These are phyloP conservation scores for Labrus mixtus DNA, from an alignment of 2,113 vertebrate genomes.

Conservation along the genomic window DNA sequence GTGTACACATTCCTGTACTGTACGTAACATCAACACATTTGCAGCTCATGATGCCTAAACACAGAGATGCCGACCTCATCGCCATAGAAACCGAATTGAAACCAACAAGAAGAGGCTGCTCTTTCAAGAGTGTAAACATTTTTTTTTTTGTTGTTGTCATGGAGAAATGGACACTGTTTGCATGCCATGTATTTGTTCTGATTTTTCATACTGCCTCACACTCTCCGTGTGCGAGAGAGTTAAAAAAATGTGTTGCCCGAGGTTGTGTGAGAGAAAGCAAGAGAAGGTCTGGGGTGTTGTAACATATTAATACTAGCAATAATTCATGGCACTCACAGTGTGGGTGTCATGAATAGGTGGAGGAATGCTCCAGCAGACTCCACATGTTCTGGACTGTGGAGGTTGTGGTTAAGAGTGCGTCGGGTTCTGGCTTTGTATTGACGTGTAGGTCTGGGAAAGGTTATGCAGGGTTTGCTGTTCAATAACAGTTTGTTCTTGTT, in stretches of 20 bases:
- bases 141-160: constrained; percentile 76
- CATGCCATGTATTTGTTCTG: constrained; percentile 36
- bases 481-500: constrained; percentile 50
- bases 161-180: constrained; percentile 65
- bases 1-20: constrained; percentile 74
- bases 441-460: constrained; percentile 36
- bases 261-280: constrained; percentile 19
- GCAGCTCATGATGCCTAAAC: constrained; percentile 69
- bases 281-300: constrained; percentile 20
- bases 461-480: constrained; percentile 37
- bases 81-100: constrained; percentile 66
- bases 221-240: constrained; percentile 29
- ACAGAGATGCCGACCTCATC: constrained; percentile 56
- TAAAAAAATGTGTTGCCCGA: neutral
- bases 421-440: constrained; percentile 27
- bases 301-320: constrained; percentile 42
- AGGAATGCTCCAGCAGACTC: constrained; percentile 52
- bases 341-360: constrained; percentile 34
- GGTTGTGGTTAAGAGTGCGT: constrained; percentile 47
- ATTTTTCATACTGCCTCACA: constrained; percentile 22
- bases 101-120: constrained; percentile 56
- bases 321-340: constrained; percentile 39
- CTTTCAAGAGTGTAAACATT: constrained; percentile 71
- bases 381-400: constrained; percentile 47
- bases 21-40: constrained; percentile 76